A percentile compares a stretch with the other conserved stretches of the same genome.
These are phyloP conservation scores for Selenia dentaria DNA, from an alignment of 2,888 invertebrate genomes.

Conservation along the genomic window DNA sequence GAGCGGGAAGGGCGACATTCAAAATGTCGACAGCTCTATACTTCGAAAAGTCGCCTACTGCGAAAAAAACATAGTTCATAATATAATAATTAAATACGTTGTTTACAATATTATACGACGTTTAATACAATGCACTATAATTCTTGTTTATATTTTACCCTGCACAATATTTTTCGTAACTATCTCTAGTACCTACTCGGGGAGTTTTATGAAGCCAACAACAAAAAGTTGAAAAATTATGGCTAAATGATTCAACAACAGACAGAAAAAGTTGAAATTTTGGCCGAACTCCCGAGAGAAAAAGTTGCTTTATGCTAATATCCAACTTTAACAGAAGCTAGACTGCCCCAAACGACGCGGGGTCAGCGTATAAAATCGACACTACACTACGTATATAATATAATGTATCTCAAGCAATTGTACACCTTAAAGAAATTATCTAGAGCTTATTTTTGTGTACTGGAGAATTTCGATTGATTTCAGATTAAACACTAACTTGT, in stretches of 20 bases:
- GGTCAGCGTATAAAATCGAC: slow-evolving; percentile 22
- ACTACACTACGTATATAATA: too few species aligned
- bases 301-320: slow-evolving; percentile 26
- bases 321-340: slow-evolving; percentile 21
- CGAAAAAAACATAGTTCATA: too few species aligned
- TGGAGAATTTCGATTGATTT: slow-evolving; percentile 15
- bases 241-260: slow-evolving; percentile 18
- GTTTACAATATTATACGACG: too few species aligned
- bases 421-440: neutral
- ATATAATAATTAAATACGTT: too few species aligned
- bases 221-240: slow-evolving; percentile 17
- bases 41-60: too few species aligned
- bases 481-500: slow-evolving; percentile 18
- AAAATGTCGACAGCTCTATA: too few species aligned
- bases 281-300: slow-evolving; percentile 6
- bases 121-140: too few species aligned
- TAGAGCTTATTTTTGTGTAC: neutral
- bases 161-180: too few species aligned
- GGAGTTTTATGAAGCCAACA: neutral
- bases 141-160: too few species aligned
- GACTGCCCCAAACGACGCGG: slow-evolving; percentile 17
- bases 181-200: too few species aligned
- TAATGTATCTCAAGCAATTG: neutral
- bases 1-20: too few species aligned
- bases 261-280: slow-evolving; percentile 16